A percentile compares a stretch with the other conserved stretches of the same genome.
Evolutionary conservation across 2,797 vertebrate genomes (phyloP).

Genomic region (Bufotes viridis): DNA sequence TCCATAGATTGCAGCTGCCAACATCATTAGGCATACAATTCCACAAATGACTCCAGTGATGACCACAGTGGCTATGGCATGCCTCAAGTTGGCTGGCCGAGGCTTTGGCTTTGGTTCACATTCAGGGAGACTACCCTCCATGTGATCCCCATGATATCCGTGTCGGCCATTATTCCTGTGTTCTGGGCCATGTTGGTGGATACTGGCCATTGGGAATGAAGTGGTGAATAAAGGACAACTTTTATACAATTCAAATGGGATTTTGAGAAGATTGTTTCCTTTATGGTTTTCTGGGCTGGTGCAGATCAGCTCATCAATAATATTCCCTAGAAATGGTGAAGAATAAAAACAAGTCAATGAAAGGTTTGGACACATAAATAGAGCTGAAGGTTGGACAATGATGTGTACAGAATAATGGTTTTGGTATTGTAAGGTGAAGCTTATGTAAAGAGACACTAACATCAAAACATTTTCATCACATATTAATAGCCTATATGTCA

Average conservation of each 20-base stretch:
- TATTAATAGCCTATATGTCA: too few species aligned
- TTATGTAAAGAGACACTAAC: too few species aligned
- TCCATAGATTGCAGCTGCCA: conserved; percentile 91
- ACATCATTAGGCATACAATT: conserved; percentile 94
- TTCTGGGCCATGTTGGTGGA: conserved; percentile 77
- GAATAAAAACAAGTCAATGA: neutral
- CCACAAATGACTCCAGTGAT: conserved; percentile 95
- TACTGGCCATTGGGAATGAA: conserved; percentile 75
- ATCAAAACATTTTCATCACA: too few species aligned
- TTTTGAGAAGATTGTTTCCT: conserved; percentile 84
- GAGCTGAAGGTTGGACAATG: too few species aligned
- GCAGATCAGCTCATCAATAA: conserved; percentile 85
- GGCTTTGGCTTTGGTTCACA: conserved; percentile 86
- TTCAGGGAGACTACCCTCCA: conserved; percentile 63
- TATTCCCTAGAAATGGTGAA: conserved; percentile 79
- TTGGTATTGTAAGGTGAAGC: too few species aligned
- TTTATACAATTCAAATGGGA: conserved; percentile 92
- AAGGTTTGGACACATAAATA: neutral
- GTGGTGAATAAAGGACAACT: conserved; percentile 82
- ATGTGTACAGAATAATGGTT: too few species aligned
- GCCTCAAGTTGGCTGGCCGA: conserved; percentile 84
- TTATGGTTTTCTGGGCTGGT: conserved; percentile 83
- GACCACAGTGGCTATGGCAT: conserved; percentile 92
- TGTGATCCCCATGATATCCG: conserved; percentile 64
- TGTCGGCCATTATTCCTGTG: conserved; percentile 68